Percentiles rank a stretch among this genome's conserved stretches.
Conservation (phyloP, 2,113 vertebrate genomes). For the Caloenas nicobarica region DNA sequence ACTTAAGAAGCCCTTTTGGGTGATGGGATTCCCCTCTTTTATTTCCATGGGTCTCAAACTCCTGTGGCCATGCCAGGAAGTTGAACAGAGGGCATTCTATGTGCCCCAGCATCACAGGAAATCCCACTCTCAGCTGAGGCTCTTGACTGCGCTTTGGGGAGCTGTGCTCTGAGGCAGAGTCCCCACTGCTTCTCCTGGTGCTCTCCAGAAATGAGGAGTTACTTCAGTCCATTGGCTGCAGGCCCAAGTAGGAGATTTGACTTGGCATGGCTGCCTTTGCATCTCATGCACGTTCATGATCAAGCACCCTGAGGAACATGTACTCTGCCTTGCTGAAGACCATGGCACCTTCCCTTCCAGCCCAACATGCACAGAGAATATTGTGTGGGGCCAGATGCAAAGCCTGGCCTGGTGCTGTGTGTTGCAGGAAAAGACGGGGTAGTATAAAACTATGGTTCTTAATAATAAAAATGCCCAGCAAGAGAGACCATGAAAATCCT, state of each 20-base stretch:
- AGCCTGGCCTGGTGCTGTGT: neutral
- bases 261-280: neutral
- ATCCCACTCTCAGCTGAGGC: fast-evolving
- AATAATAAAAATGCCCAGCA: neutral
- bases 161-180: neutral
- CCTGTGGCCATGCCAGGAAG: neutral
- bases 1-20: neutral
- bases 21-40: neutral
- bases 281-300: neutral
- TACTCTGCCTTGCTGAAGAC: neutral
- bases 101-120: neutral
- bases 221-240: neutral
- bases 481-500: neutral
- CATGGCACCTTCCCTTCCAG: neutral
- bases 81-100: neutral
- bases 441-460: neutral
- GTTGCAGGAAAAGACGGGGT: neutral
- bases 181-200: neutral
- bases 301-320: neutral
- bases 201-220: neutral
- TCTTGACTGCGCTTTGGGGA: neutral
- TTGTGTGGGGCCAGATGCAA: neutral
- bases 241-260: neutral
- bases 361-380: neutral
- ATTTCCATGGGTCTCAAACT: neutral